Percentiles rank a stretch among this genome's conserved stretches.
Conservation (phyloP, 2,797 vertebrate genomes). For the Rhinogobio ventralis region DNA sequence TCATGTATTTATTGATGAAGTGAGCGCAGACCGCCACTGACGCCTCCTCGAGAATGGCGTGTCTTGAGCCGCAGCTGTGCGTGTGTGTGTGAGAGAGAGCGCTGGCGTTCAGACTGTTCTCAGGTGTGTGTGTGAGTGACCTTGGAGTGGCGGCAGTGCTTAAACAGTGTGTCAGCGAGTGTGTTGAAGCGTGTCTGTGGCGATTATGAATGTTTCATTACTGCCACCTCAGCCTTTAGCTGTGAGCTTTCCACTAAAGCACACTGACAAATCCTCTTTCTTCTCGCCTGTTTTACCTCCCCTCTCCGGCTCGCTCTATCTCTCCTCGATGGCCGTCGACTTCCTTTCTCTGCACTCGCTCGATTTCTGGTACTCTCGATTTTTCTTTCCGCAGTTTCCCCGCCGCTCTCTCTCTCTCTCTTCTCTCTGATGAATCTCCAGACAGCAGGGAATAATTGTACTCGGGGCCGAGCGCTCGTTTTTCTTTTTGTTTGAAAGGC, state of each 20-base stretch:
- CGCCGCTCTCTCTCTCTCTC: slow-evolving; percentile 55
- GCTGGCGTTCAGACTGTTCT: too few relatives aligned
- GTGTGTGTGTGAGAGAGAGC: background rate
- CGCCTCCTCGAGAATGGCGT: background rate
- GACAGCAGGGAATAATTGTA: slow-evolving; percentile 84
- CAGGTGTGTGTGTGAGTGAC: slow-evolving; percentile 72
- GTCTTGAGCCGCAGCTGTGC: background rate
- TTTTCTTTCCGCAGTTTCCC: slow-evolving; percentile 29
- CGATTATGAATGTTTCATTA: slow-evolving; percentile 89
- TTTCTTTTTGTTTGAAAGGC: slow-evolving; percentile 85
- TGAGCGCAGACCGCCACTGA: background rate
- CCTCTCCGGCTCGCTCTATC: slow-evolving; percentile 54
- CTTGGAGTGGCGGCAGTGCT: slow-evolving; percentile 80
- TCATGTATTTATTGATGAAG: too few relatives aligned
- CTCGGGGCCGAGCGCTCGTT: slow-evolving; percentile 82
- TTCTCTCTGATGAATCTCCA: slow-evolving; percentile 84
- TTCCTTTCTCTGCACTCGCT: slow-evolving; percentile 59
- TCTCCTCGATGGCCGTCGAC: slow-evolving; percentile 43
- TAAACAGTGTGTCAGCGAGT: slow-evolving; percentile 82
- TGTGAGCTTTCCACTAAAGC: slow-evolving; percentile 64
- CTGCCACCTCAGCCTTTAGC: slow-evolving; percentile 80
- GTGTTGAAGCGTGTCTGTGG: slow-evolving; percentile 82
- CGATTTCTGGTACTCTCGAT: slow-evolving; percentile 38
- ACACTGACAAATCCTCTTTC: slow-evolving; percentile 85
- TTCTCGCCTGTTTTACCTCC: slow-evolving; percentile 72